These are phyloP conservation scores for Fissipunctia ypsillon DNA, from an alignment of 2,888 invertebrate species.

Conservation along the genomic window DNA sequence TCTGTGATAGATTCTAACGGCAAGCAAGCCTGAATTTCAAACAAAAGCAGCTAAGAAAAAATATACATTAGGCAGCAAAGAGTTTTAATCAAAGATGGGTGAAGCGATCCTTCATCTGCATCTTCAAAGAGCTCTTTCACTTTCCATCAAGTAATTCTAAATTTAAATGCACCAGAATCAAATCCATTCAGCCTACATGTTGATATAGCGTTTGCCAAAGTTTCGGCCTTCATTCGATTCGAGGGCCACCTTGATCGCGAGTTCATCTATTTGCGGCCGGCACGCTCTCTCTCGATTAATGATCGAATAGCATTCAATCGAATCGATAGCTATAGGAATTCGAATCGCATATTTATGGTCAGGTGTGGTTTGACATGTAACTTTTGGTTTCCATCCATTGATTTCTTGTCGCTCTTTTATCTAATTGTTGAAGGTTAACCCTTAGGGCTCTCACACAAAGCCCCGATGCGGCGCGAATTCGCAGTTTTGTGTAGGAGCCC, in stretches of 20 bases:
- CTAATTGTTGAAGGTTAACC: neutral
- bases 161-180: conserved; percentile 48
- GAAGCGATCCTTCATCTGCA: conserved; percentile 23
- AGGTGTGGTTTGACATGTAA: conserved; percentile 54
- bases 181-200: conserved; percentile 56
- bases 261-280: conserved; percentile 69
- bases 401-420: conserved; percentile 14
- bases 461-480: no score
- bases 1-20: neutral
- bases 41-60: neutral
- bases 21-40: neutral
- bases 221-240: conserved; percentile 69
- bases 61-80: neutral
- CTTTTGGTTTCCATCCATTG: conserved; percentile 34
- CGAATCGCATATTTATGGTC: conserved; percentile 63
- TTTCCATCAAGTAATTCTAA: conserved; percentile 39
- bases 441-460: no score
- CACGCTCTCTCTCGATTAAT: conserved; percentile 72
- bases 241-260: conserved; percentile 74
- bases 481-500: no score
- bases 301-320: conserved; percentile 66
- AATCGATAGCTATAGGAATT: conserved; percentile 66
- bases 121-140: conserved; percentile 50
- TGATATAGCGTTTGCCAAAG: conserved; percentile 69
- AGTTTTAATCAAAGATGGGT: conserved; percentile 13